Conservation (phyloP, 2,888 invertebrate genomes). For the Stenurella melanura region DNA sequence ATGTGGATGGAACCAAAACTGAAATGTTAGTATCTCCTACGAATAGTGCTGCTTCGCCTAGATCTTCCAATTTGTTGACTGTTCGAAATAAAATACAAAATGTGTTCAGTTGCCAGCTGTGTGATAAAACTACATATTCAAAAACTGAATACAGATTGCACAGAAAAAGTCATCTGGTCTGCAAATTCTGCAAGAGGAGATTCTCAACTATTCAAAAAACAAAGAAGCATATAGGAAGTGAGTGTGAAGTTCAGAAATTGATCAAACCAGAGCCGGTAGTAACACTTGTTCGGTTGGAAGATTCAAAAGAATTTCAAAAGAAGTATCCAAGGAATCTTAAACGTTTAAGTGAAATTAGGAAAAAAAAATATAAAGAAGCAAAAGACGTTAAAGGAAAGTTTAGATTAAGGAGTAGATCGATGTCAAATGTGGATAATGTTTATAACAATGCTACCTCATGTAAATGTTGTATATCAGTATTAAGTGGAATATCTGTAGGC, state of each 20-base stretch:
- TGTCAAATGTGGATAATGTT: slow-evolving; percentile 8
- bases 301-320: slow-evolving; percentile 3
- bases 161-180: slow-evolving; percentile 43
- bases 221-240: slow-evolving; percentile 34
- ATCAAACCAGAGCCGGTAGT: slow-evolving; percentile 26
- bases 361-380: background rate
- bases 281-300: slow-evolving; percentile 10
- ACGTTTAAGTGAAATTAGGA: background rate
- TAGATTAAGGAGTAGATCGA: slow-evolving; percentile 27
- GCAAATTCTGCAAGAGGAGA: slow-evolving; percentile 46
- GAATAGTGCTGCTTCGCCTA: slow-evolving; percentile 25
- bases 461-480: slow-evolving; percentile 4
- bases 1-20: background rate
- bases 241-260: slow-evolving; percentile 37
- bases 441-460: slow-evolving; percentile 11
- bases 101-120: slow-evolving; percentile 43
- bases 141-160: slow-evolving; percentile 39
- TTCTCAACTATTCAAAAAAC: slow-evolving; percentile 43
- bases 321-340: slow-evolving; percentile 12
- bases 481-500: slow-evolving; percentile 8
- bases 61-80: slow-evolving; percentile 27
- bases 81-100: slow-evolving; percentile 32
- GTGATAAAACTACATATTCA: slow-evolving; percentile 39
- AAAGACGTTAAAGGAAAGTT: background rate
- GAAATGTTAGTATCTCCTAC: background rate